phyloP scores from a whole-genome alignment of 2,113 vertebrate genomes.

The Nasalis larvatus region DNA sequence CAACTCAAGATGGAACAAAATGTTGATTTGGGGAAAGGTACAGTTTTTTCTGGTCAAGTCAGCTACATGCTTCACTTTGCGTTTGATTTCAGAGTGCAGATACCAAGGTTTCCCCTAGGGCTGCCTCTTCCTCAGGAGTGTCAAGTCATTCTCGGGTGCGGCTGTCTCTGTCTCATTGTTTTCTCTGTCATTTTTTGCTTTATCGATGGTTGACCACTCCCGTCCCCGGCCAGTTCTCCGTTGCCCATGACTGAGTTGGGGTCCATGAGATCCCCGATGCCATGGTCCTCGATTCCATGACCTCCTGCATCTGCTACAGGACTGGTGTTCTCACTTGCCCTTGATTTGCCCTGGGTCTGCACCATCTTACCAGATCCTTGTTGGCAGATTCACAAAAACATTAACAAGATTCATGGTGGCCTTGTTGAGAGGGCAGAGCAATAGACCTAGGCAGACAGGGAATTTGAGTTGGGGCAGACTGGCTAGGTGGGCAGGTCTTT shows the following conservation, averaged over 20 bases:
- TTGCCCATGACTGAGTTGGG: too few relatives aligned
- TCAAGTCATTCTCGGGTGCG: not conserved
- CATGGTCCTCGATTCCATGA: not conserved
- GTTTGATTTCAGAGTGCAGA: not conserved
- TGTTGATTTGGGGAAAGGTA: not conserved
- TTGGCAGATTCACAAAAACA: not conserved
- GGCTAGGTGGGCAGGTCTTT: not conserved
- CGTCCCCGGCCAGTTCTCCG: too few relatives aligned
- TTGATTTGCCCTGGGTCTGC: not conserved
- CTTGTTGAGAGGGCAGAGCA: not conserved
- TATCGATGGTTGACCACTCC: not conserved
- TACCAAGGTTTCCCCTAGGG: not conserved
- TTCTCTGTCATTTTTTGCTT: not conserved
- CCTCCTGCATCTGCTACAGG: not conserved
- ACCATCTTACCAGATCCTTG: not conserved
- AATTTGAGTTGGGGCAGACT: not conserved
- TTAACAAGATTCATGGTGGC: not conserved
- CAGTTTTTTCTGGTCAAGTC: not conserved
- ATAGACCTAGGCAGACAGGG: not conserved
- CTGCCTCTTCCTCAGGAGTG: not conserved
- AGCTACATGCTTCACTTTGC: not conserved
- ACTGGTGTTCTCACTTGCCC: not conserved
- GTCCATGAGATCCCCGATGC: too few relatives aligned
- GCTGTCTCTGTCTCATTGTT: not conserved
- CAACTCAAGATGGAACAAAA: not conserved